phyloP scores from a whole-genome alignment of 37 sponge, comb jelly and placozoan species.

The Mnemiopsis leidyi region DNA sequence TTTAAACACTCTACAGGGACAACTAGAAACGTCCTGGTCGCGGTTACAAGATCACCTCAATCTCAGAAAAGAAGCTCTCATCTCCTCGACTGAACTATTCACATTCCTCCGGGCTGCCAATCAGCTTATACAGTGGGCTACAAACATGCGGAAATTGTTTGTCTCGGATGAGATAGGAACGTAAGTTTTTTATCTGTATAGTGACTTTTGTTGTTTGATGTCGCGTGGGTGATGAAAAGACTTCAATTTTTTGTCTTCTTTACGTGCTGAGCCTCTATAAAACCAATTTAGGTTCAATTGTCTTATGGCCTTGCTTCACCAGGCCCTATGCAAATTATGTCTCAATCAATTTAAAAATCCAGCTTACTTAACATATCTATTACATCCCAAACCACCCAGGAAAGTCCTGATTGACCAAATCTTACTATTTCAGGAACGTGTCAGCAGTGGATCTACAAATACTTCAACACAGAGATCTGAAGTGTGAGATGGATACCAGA shows the following conservation, averaged over 20 bases:
- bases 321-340: too few species aligned
- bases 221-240: too few species aligned
- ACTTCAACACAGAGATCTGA: conserved; percentile 1
- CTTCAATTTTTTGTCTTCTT: too few species aligned
- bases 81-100: not conserved
- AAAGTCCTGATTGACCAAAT: too few species aligned
- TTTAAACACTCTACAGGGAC: too few species aligned
- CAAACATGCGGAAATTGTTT: conserved; percentile 22
- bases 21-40: not conserved
- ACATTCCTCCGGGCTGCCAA: conserved; percentile 5
- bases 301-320: too few species aligned
- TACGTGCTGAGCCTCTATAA: too few species aligned
- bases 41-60: not conserved
- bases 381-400: not conserved
- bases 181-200: conserved; percentile 19
- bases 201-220: too few species aligned
- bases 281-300: too few species aligned
- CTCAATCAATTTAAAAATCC: too few species aligned
- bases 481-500: not conserved
- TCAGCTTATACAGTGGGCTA: conserved; percentile 32
- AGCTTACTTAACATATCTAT: too few species aligned
- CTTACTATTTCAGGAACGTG: not conserved
- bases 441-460: conserved; percentile 21
- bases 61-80: conserved; percentile 10
- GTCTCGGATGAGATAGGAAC: not conserved